Evolutionary conservation across 2,888 invertebrate species (phyloP).

Genomic region (Metalampra italica): DNA sequence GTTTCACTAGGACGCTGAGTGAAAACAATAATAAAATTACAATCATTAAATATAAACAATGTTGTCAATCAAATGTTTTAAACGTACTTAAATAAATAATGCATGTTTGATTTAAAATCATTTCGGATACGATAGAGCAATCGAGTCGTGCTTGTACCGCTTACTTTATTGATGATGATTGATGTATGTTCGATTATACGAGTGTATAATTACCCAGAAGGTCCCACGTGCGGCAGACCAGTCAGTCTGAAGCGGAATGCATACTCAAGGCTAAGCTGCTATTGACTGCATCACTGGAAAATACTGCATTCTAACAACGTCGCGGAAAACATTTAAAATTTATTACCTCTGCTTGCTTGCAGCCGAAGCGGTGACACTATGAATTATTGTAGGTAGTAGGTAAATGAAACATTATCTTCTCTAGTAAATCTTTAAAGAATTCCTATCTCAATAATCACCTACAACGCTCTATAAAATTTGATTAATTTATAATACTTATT

Average conservation of each 20-base stretch:
- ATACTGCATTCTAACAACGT: conserved; percentile 27
- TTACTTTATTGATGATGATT: conserved; percentile 37
- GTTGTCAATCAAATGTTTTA: background rate
- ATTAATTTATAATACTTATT: too few species aligned
- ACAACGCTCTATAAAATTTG: too few species aligned
- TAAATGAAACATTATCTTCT: too few species aligned
- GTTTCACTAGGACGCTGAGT: background rate
- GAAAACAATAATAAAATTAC: background rate
- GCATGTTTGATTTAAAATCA: background rate
- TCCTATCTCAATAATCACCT: background rate
- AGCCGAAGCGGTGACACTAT: conserved; percentile 22
- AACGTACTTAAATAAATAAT: background rate
- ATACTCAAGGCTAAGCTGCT: conserved; percentile 56
- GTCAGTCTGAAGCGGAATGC: conserved; percentile 45
- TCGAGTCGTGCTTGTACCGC: background rate
- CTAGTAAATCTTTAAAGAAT: background rate
- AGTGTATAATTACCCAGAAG: conserved; percentile 38
- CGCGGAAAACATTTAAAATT: conserved; percentile 27
- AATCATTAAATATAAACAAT: background rate
- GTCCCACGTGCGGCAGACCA: conserved; percentile 40
- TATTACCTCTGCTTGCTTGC: conserved; percentile 12
- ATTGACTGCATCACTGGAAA: conserved; percentile 52
- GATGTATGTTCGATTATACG: conserved; percentile 46
- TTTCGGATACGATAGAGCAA: conserved; percentile 4
- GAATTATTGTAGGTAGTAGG: background rate